Evolutionary conservation across 2,113 vertebrate species (phyloP).

Genomic region (Mormoops blainvillei): DNA sequence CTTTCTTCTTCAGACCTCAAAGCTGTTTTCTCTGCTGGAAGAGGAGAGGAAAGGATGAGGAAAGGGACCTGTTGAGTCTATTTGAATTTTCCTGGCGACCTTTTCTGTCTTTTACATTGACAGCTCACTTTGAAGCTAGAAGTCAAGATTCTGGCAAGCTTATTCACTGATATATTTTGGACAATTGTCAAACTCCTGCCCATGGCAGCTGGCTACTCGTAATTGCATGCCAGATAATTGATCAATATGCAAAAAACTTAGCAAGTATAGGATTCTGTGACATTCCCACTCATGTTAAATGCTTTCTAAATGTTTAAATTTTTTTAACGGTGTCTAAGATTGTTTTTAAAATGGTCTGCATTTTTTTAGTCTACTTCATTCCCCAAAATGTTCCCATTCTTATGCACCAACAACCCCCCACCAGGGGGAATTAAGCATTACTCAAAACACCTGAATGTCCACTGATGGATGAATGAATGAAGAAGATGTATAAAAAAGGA

Average conservation of each 20-base stretch:
- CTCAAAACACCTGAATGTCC: neutral
- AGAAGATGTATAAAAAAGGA: neutral
- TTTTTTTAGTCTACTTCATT: neutral
- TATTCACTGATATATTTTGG: neutral
- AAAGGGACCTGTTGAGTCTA: neutral
- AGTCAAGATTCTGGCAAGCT: neutral
- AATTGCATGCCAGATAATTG: neutral
- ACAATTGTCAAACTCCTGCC: neutral
- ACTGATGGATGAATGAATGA: neutral
- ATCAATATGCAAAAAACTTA: neutral
- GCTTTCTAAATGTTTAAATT: neutral
- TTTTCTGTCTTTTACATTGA: neutral
- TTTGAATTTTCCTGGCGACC: neutral
- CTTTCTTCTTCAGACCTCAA: neutral
- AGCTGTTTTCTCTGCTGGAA: neutral
- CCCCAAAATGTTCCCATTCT: neutral
- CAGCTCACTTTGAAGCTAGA: neutral
- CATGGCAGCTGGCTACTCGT: neutral
- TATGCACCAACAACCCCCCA: neutral
- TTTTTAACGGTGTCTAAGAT: neutral
- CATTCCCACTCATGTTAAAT: neutral
- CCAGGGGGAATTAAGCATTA: neutral
- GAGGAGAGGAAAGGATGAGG: neutral
- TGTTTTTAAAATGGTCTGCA: neutral
- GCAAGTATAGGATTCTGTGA: neutral